Percentiles rank a stretch among this genome's conserved stretches.
Conservation (phyloP, 1,140 invertebrate species). For the Pantala flavescens region DNA sequence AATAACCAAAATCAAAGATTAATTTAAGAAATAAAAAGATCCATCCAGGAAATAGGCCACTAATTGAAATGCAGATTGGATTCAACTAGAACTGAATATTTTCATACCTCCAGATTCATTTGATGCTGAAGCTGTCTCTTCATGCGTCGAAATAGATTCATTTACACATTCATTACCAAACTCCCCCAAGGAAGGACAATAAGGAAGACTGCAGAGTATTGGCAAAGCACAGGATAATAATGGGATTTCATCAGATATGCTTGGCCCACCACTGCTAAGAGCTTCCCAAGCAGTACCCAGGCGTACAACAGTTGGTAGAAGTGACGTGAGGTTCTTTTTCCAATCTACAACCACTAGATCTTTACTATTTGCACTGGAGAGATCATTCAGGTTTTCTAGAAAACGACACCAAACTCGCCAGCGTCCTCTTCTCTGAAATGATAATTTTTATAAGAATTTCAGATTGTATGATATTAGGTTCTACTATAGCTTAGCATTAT, state of each 20-base stretch:
- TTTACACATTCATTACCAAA: not conserved
- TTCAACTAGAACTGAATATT: too few species aligned
- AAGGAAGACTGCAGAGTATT: conserved; percentile 8
- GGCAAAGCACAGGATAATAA: conserved; percentile 10
- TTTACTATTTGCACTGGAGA: not conserved
- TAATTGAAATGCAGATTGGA: too few species aligned
- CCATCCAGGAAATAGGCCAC: too few species aligned
- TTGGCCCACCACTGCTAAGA: not conserved
- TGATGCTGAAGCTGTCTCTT: too few species aligned
- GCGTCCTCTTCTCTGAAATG: not conserved
- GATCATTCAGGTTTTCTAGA: not conserved
- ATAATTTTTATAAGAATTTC: too few species aligned
- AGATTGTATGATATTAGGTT: too few species aligned
- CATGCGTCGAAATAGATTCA: too few species aligned
- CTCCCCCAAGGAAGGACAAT: not conserved
- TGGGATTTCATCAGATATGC: conserved; percentile 3
- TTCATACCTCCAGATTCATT: too few species aligned
- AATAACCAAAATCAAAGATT: too few species aligned
- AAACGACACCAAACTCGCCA: not conserved
- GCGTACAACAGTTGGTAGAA: not conserved
- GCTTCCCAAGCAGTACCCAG: conserved; percentile 6
- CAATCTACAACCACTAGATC: not conserved
- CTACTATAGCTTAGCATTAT: too few species aligned
- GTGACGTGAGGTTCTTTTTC: not conserved
- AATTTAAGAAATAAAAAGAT: too few species aligned